Conservation (phyloP, 2,113 vertebrate species). For the Mastomys coucha region DNA sequence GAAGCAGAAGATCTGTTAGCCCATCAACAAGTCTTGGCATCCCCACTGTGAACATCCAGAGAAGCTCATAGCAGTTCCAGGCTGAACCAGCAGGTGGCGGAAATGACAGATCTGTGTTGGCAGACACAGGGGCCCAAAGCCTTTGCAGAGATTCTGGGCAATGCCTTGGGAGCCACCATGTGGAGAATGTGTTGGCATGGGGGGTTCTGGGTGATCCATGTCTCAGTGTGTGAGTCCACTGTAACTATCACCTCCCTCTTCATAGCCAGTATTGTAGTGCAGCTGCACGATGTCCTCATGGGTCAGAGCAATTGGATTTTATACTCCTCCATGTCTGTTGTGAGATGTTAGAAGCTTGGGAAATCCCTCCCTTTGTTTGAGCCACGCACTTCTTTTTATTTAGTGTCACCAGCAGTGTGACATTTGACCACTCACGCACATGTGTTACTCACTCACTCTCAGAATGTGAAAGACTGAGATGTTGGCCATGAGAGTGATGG, state of each 20-base stretch:
- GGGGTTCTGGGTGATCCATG: no score
- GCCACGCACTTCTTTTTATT: not conserved
- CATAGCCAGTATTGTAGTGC: not conserved
- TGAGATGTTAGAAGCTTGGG: not conserved
- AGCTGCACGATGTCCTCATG: accelerated
- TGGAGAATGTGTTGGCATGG: not conserved
- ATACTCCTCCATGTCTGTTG: not conserved
- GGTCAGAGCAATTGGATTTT: not conserved
- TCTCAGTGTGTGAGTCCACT: not conserved
- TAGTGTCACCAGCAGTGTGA: not conserved
- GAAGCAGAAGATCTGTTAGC: not conserved
- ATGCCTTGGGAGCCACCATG: not conserved
- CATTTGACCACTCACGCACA: not conserved
- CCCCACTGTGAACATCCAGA: not conserved
- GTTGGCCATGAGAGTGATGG: not conserved
- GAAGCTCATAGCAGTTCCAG: not conserved
- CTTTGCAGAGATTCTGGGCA: not conserved
- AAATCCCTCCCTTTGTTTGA: not conserved
- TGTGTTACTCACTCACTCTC: not conserved
- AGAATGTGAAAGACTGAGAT: not conserved
- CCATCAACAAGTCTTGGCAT: not conserved
- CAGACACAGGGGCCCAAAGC: not conserved
- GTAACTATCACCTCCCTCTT: not conserved
- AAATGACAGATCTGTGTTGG: not conserved
- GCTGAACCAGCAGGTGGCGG: not conserved